Evolutionary conservation across 2,113 vertebrate species (phyloP), one percentile per base, ranked within the genome.

Genomic region (Halcyon malimbica): DNA sequence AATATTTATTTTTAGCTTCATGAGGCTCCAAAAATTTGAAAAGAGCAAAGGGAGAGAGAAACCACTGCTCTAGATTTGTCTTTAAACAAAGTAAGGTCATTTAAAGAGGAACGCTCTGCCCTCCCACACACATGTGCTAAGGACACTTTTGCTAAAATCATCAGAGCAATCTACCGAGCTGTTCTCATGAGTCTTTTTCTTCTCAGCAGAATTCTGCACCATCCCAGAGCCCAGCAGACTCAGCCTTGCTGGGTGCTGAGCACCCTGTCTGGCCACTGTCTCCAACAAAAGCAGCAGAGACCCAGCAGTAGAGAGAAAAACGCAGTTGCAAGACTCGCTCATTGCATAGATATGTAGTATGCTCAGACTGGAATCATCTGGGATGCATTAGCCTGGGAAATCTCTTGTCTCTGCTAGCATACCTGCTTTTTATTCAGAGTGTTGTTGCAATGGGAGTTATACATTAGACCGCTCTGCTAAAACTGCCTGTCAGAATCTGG

Each of bases 401-500:
- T 63, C 33, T 59, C 48, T 89, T 4, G 1, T 70, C 77, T 83
- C 62, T 87, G 53, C 76, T 85, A 71, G 37, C 53, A 86, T 80
- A 96, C 82, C 79, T 90, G 70, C n/a, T 78, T 87, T 89, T 91
- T 57, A 91, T 90, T 94, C 28, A 39, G 41, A 39, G 29, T 62
- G 26, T 75, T 13, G 0, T 25, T 83, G 68, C 46, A 65, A 87
- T 5, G 68, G n/a, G 69, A 89, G 82, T 92, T 92, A 62, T 74
- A 62, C 1, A 1, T 86, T 92, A 89, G 44, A 20, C 31, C 62
- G 11, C 23, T 29, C 44, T 37, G 37, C 90, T 74, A 84, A 95
- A 90, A 91, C 28, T 89, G 65, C 77, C 85, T 87, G 83, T 76
- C 68, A 95, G 62, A 96, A 96, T 82, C 93, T 96, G 79, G 41